Evolutionary conservation across 1,140 invertebrate genomes (phyloP), one percentile per base, ranked within the genome.

Genomic region (Meloidogyne floridensis): DNA sequence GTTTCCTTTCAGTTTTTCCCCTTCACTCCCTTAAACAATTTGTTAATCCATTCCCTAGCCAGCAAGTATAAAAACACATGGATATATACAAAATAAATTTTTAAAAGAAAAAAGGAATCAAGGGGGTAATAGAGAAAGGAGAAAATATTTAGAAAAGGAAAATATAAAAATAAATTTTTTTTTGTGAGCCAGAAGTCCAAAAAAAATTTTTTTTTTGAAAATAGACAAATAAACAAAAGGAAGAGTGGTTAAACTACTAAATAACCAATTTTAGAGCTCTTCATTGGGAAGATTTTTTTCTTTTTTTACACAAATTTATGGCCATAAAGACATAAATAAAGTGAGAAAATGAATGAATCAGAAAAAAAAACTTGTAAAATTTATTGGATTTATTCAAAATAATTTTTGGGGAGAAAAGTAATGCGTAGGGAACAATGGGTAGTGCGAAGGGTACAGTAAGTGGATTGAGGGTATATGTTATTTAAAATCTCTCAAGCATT

Each of bases 121-220:
- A n/a, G 13, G 13, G 56, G 56, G 13, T 59, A 59, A 59, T 59
- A 59, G 32, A 32, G 32, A 32, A 32, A 32, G 32, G 32, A 32
- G 32, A 32, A 1, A 47, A 47, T 47, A 47, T 4, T 6, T 6
- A 47, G 47, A 47, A 47, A n/a, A 47, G 47, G 7, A 65, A 6
- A 18, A 65, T 6, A 65, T n/a, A 18, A 7, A 65, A 18, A 65
- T n/a, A 65, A 65, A 65, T 65, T 3, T n/a, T n/a, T 13, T 65
- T 65, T n/a, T 65, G 59, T 65, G 59, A n/a, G n/a, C 59, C 59
- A 65, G 59, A 65, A 65, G 59, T 65, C 59, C 59, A 65, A 65
- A 65, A 65, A 32, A 32, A 32, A 32, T 20, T 32, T 32, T 32
- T 32, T 32, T 47, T 47, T 47, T 4, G 15, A 59, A 59, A 65